These are phyloP conservation scores for Lophura swinhoii DNA, from an alignment of 2,797 vertebrate species.

Conservation along the genomic window DNA sequence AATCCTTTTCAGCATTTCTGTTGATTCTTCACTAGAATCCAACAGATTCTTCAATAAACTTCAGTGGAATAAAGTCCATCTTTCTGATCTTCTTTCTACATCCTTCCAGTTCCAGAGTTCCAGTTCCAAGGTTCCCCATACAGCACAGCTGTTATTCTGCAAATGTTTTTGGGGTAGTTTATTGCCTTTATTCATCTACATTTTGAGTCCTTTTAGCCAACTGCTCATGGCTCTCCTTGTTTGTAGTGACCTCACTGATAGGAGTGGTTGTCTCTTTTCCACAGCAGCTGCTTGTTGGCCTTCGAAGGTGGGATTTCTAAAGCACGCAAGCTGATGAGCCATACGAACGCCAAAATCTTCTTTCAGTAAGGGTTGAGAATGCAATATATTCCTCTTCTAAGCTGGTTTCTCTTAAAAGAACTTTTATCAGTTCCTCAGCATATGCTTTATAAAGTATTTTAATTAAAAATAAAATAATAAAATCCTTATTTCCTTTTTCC, in stretches of 20 bases:
- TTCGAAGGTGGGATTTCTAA: not conserved
- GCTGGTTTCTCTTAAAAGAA: not conserved
- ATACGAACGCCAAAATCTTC: not conserved
- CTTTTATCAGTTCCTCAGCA: not conserved
- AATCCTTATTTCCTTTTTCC: conserved; percentile 16
- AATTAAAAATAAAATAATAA: conserved; percentile 18
- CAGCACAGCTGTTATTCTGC: not conserved
- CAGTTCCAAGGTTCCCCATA: not conserved
- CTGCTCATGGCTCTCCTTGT: not conserved
- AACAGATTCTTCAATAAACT: no score
- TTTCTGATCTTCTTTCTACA: not conserved
- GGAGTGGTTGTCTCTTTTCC: not conserved
- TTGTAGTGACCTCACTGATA: not conserved
- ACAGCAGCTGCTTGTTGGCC: not conserved
- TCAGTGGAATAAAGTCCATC: not conserved
- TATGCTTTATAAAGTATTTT: conserved; percentile 10
- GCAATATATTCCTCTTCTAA: not conserved
- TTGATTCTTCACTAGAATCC: not conserved
- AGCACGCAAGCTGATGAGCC: not conserved
- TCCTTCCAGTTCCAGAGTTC: not conserved
- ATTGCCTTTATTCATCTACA: not conserved
- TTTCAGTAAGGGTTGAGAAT: not conserved
- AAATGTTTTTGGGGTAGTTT: not conserved
- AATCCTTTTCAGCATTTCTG: not conserved
- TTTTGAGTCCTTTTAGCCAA: not conserved